Base-by-base conservation (phyloP, 2,888 invertebrate species). In the Argyra leucocephala region DNA sequence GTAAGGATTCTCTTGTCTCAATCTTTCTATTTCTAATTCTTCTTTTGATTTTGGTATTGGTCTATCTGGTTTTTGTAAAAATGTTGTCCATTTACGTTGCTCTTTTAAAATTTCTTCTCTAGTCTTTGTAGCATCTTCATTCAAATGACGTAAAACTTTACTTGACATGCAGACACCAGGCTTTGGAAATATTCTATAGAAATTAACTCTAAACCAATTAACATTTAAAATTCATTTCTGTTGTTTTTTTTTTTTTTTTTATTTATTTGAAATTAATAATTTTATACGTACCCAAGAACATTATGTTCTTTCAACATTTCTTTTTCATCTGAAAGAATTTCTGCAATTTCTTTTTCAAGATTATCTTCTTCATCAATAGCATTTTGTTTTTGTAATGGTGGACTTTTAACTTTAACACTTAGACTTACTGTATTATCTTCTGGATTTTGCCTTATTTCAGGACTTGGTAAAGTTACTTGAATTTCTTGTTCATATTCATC, bases 31-130 rank as follows among this genome's bases (percentile, higher is more conserved):
- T 67, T 79, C 77, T 59, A 78, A 64, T 67, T 76, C 73, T 6
- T 73, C 73, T 65, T 74, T 76, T 65, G 75, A 77, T 67, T 77
- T 78, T 9, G 89, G 89, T 69, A 85, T 83, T 0, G 89, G 86
- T 22, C 88, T 80, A 70, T 85, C 83, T 0, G 91, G 91, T 72
- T 87, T 88, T 76, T 88, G 87, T 68, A 91, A 75, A 73, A 91
- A 91, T 36, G 88, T 89, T 4, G 91, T 89, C 82, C 86, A 88
- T 70, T 85, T 85, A 70, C 83, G 84, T 69, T 83, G 82, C 57
- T 85, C 83, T 69, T 82, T 80, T 65, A 82, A 83, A 67, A 81
- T 79, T 69, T 83, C 82, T 22, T 79, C 80, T 69, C 78, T 81
- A 3, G 81, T 78, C 71, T 81, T 82, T 66, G 77, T 70, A 48